Percentiles rank a stretch among this genome's conserved stretches.
Conservation (phyloP, 2,797 vertebrate species). For the Pelodytes ibericus region DNA sequence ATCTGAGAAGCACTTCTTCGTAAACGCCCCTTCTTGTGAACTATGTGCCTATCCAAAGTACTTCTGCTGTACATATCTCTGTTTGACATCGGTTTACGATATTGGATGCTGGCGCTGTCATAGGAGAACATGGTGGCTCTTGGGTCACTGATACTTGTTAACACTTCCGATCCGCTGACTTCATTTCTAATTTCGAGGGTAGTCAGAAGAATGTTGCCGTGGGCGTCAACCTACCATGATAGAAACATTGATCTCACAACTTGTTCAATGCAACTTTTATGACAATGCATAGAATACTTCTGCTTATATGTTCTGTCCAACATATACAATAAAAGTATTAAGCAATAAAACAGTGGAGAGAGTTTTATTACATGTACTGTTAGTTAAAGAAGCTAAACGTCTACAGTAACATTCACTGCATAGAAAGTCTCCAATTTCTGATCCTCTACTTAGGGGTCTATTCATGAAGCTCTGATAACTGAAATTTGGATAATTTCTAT, state of each 20-base stretch:
- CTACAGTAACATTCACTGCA: too few relatives aligned
- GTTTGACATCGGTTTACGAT: conserved; percentile 82
- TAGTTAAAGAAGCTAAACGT: too few relatives aligned
- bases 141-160: conserved; percentile 74
- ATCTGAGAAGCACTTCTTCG: conserved; percentile 87
- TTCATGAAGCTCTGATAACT: too few relatives aligned
- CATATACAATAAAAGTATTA: too few relatives aligned
- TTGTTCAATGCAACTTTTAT: too few relatives aligned
- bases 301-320: too few relatives aligned
- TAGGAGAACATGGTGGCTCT: conserved; percentile 79
- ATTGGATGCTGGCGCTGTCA: conserved; percentile 88
- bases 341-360: too few relatives aligned
- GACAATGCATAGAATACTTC: too few relatives aligned
- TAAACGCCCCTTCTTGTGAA: conserved; percentile 82
- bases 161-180: conserved; percentile 77
- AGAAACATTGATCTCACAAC: conserved; percentile 17
- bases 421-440: too few relatives aligned
- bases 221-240: conserved; percentile 81
- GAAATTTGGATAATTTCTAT: too few relatives aligned
- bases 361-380: too few relatives aligned
- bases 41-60: conserved; percentile 76
- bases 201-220: conserved; percentile 87
- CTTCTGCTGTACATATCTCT: conserved; percentile 82
- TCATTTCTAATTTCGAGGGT: conserved; percentile 81
- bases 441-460: too few relatives aligned